These are phyloP conservation scores for Agrilus planipennis DNA, from an alignment of 1,140 invertebrate genomes.

Conservation along the genomic window DNA sequence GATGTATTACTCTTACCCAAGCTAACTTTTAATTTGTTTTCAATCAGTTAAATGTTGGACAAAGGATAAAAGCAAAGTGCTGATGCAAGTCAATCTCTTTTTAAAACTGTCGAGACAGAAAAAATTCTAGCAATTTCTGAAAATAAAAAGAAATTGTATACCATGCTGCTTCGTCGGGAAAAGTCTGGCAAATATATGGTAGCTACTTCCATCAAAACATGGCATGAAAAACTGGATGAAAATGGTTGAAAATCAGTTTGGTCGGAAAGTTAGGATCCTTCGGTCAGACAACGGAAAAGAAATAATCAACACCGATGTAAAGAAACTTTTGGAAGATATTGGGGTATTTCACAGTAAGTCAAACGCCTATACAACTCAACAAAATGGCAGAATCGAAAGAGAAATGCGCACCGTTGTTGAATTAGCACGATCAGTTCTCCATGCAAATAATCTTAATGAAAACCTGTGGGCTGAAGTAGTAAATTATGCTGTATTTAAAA, in stretches of 20 bases:
- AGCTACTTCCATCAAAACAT: too few species aligned
- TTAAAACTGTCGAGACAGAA: slow-evolving; percentile 18
- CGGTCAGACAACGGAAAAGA: slow-evolving; percentile 34
- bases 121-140: slow-evolving; percentile 23
- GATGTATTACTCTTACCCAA: not conserved
- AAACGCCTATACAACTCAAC: slow-evolving; percentile 25
- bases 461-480: slow-evolving; percentile 19
- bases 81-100: slow-evolving; percentile 25
- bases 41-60: slow-evolving; percentile 20
- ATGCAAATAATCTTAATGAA: slow-evolving; percentile 12
- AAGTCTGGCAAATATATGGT: slow-evolving; percentile 11
- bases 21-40: slow-evolving; percentile 22
- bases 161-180: not conserved
- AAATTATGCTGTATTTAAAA: slow-evolving; percentile 15
- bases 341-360: not conserved
- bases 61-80: slow-evolving; percentile 28
- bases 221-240: slow-evolving; percentile 12
- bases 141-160: slow-evolving; percentile 6
- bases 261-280: slow-evolving; percentile 17
- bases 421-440: slow-evolving; percentile 16
- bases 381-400: slow-evolving; percentile 31
- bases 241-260: slow-evolving; percentile 14
- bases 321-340: slow-evolving; percentile 26
- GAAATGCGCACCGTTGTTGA: slow-evolving; percentile 30
- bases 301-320: slow-evolving; percentile 29